Percentiles rank a stretch among this genome's conserved stretches.
phyloP scores from a whole-genome alignment of 2,797 vertebrate genomes.

The Ataeniobius toweri region DNA sequence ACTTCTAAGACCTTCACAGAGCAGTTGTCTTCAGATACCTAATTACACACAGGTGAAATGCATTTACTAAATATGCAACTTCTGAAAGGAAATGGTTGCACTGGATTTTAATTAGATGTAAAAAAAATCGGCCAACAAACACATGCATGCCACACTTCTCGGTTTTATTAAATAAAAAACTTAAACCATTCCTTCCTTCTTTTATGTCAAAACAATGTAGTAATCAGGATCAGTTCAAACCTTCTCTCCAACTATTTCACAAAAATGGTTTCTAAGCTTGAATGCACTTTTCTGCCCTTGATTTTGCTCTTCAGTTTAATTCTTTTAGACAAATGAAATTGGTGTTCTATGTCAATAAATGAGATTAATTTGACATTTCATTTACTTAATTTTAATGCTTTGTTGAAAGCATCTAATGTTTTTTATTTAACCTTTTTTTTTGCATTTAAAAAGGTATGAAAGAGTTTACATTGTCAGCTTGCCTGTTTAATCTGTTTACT shows the following conservation, averaged over 20 bases:
- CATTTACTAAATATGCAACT: no score
- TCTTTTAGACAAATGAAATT: background rate
- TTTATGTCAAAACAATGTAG: background rate
- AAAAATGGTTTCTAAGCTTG: background rate
- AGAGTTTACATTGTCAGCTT: background rate
- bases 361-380: background rate
- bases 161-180: background rate
- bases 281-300: background rate
- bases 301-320: background rate
- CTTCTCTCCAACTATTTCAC: background rate
- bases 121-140: background rate
- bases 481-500: background rate
- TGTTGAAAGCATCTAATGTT: background rate
- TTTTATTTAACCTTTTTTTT: background rate
- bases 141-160: background rate
- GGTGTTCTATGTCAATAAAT: background rate
- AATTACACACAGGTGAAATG: background rate
- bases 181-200: background rate
- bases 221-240: background rate
- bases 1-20: background rate
- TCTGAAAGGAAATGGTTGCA: background rate
- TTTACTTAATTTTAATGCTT: background rate
- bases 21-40: background rate
- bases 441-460: background rate
- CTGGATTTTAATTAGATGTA: background rate